These are phyloP conservation scores for Luehdorfia chinensis DNA, from an alignment of 1,140 invertebrate genomes.

Conservation along the genomic window DNA sequence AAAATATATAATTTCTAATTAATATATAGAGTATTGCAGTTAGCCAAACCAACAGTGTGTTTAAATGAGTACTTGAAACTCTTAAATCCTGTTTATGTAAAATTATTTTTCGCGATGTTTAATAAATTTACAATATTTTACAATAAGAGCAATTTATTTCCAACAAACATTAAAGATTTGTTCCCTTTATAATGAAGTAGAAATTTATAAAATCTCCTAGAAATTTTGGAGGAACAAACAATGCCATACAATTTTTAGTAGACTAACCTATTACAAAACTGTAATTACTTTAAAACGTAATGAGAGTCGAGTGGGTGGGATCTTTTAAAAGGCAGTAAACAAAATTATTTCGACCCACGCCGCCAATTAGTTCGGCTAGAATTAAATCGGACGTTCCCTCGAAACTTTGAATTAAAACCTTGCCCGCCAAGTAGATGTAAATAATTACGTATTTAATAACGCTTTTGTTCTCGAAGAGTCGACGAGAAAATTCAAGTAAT, in stretches of 20 bases:
- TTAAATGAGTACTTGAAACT: neutral
- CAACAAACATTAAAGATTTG: too few relatives aligned
- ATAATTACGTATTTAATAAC: conserved; percentile 77
- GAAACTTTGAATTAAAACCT: conserved; percentile 68
- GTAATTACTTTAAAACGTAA: conserved; percentile 34
- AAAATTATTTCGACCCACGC: conserved; percentile 71
- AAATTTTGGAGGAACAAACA: too few relatives aligned
- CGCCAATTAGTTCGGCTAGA: conserved; percentile 73
- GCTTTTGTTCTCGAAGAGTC: conserved; percentile 67
- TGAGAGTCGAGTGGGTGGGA: conserved; percentile 59
- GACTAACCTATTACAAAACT: conserved; percentile 10
- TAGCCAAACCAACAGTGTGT: neutral
- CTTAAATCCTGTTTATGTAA: conserved; percentile 9
- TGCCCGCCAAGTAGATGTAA: conserved; percentile 71
- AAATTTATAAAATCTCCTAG: too few relatives aligned
- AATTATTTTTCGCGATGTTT: too few relatives aligned
- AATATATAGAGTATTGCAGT: conserved; percentile 4
- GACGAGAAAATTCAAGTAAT: conserved; percentile 74
- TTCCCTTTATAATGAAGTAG: too few relatives aligned
- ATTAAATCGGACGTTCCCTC: conserved; percentile 64
- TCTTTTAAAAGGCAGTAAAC: conserved; percentile 73
- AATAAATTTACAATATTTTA: too few relatives aligned
- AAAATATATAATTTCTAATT: conserved; percentile 17
- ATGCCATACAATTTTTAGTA: conserved; percentile 11
- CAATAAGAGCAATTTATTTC: too few relatives aligned